These are phyloP conservation scores for Turritopsis dohrnii DNA, from an alignment of 30 jellyfish, hydroid and myxozoan species.

Conservation along the genomic window DNA sequence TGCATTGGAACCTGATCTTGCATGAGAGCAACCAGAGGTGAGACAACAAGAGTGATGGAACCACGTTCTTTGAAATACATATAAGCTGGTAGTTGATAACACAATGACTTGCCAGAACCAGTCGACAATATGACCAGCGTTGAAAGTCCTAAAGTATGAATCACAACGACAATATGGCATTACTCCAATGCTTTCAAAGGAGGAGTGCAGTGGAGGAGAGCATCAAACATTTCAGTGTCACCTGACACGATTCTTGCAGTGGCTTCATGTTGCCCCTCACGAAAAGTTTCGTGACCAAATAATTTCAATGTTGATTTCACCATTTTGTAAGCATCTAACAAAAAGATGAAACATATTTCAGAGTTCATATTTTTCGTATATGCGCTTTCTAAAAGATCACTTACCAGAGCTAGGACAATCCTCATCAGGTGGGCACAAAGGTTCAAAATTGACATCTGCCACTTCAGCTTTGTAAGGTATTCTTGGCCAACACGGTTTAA, in stretches of 20 bases:
- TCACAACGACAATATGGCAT: neutral
- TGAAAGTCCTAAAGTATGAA: conserved; percentile 56
- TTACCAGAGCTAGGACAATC: conserved; percentile 70
- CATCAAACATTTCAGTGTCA: neutral
- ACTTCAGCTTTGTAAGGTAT: conserved; percentile 42
- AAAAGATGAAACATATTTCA: neutral
- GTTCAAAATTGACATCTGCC: conserved; percentile 36
- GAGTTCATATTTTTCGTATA: neutral
- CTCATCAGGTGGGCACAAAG: conserved; percentile 54
- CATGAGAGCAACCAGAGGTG: conserved; percentile 97
- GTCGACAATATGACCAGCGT: conserved; percentile 85
- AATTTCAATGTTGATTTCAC: conserved; percentile 44
- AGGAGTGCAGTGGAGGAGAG: neutral
- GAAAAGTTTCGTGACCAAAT: conserved; percentile 64
- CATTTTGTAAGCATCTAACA: conserved; percentile 57
- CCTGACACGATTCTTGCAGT: conserved; percentile 93
- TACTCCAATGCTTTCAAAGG: neutral
- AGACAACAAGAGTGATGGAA: conserved; percentile 69
- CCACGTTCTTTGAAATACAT: conserved; percentile 60
- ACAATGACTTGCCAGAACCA: conserved; percentile 97
- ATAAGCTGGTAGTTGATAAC: conserved; percentile 97
- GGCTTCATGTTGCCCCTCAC: conserved; percentile 91
- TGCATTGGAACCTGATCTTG: conserved; percentile 78
- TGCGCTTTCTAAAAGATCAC: no score
- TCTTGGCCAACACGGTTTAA: conserved; percentile 91